phyloP scores from a whole-genome alignment of 1,140 invertebrate species.

The Drosophila jambulina region DNA sequence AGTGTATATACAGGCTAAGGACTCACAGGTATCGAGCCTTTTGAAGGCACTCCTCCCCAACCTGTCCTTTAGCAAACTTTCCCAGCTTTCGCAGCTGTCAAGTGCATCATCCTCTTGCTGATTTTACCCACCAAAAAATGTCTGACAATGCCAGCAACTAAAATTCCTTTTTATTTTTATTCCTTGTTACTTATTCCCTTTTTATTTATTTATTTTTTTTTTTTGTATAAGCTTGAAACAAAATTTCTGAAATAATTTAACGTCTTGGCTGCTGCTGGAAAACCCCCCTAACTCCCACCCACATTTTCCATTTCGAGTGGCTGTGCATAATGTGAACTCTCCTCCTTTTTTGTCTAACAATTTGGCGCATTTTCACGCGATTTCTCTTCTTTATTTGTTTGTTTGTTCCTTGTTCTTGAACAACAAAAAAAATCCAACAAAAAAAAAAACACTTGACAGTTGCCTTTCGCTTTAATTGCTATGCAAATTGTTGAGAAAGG shows the following conservation, averaged over 20 bases:
- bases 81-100: constrained; percentile 62
- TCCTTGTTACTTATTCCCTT: neutral
- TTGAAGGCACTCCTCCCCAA: constrained; percentile 10
- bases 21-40: constrained; percentile 55
- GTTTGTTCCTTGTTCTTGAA: constrained; percentile 47
- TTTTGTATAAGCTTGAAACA: neutral
- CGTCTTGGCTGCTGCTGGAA: constrained; percentile 13
- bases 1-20: neutral
- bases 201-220: neutral
- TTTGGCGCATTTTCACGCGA: constrained; percentile 81
- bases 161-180: constrained; percentile 55
- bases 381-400: constrained; percentile 55
- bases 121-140: neutral
- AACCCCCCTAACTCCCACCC: neutral
- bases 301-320: constrained; percentile 16
- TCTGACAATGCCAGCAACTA: constrained; percentile 48
- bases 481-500: constrained; percentile 58
- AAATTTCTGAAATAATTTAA: constrained; percentile 75
- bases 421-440: neutral
- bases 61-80: constrained; percentile 18
- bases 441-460: constrained; percentile 64
- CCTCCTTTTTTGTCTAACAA: constrained; percentile 60
- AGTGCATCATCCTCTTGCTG: constrained; percentile 47
- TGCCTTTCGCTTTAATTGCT: constrained; percentile 69
- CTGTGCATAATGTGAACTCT: constrained; percentile 63